Conservation (phyloP, 1,140 invertebrate species). For the Meloidogyne chitwoodi region DNA sequence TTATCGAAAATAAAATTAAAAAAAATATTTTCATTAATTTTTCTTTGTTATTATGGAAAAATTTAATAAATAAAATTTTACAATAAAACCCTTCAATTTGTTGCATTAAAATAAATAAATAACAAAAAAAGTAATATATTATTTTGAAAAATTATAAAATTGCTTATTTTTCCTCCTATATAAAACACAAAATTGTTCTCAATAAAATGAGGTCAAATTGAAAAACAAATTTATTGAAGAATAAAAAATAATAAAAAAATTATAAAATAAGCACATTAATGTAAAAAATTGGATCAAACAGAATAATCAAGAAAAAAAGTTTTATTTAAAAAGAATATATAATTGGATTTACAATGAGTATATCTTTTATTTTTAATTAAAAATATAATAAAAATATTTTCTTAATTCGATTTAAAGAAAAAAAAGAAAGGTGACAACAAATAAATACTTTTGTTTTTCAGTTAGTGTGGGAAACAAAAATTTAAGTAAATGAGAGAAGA, state of each 20-base stretch:
- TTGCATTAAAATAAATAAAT: not conserved
- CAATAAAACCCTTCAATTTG: no score
- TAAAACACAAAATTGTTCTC: not conserved
- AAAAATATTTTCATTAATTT: no score
- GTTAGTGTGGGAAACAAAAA: not conserved
- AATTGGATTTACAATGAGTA: no score
- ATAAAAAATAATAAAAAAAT: not conserved
- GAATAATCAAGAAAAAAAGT: not conserved
- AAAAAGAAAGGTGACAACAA: not conserved
- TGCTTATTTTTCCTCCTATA: not conserved
- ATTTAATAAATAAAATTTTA: no score
- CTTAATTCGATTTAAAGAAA: not conserved
- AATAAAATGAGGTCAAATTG: not conserved
- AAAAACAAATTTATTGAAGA: not conserved
- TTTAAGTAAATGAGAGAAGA: not conserved
- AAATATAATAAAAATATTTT: no score
- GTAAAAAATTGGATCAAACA: not conserved
- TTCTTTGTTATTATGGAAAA: no score
- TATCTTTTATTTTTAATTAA: no score
- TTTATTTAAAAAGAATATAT: not conserved
- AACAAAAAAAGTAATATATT: not conserved
- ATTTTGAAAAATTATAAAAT: not conserved
- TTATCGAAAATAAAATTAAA: no score
- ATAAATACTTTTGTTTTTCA: not conserved
- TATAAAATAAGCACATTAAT: not conserved